These are phyloP conservation scores for Scrobipalpa atriplicella DNA, from an alignment of 2,888 invertebrate genomes.

Conservation along the genomic window DNA sequence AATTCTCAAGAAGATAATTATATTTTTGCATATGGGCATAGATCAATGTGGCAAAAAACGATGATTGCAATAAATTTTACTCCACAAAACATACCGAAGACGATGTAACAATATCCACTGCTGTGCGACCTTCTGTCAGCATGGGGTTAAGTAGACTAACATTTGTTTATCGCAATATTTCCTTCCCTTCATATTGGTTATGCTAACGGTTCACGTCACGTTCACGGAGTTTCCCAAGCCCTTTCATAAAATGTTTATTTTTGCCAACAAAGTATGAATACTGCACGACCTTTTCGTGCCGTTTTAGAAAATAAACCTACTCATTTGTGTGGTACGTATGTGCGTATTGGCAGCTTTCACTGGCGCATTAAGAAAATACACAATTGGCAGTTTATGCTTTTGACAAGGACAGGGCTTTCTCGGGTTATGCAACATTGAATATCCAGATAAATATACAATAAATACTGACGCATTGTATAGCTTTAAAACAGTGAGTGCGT, in stretches of 20 bases:
- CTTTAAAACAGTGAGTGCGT: not conserved
- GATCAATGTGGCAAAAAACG: too few species aligned
- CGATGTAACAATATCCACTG: slow-evolving; percentile 4
- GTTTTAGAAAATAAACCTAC: slow-evolving; percentile 30
- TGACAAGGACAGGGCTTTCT: slow-evolving; percentile 35
- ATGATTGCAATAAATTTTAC: too few species aligned
- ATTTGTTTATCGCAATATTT: not conserved
- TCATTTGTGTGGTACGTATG: slow-evolving; percentile 30
- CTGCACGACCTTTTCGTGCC: slow-evolving; percentile 21
- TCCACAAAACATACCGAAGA: not conserved
- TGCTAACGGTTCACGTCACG: slow-evolving; percentile 20
- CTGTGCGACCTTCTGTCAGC: not conserved
- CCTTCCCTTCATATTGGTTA: not conserved
- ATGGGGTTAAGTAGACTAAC: slow-evolving; percentile 8
- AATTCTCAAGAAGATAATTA: too few species aligned
- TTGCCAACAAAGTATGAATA: slow-evolving; percentile 23
- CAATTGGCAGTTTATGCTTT: slow-evolving; percentile 40
- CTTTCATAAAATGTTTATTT: slow-evolving; percentile 25
- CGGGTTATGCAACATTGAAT: slow-evolving; percentile 17
- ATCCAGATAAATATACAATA: not conserved
- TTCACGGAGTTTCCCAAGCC: slow-evolving; percentile 19
- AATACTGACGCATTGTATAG: not conserved
- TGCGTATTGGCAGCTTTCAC: slow-evolving; percentile 40
- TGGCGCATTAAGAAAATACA: slow-evolving; percentile 40
- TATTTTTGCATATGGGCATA: too few species aligned